Percentiles rank a stretch among this genome's conserved stretches.
Conservation (phyloP, 2,888 invertebrate species). For the Nomada flava region DNA sequence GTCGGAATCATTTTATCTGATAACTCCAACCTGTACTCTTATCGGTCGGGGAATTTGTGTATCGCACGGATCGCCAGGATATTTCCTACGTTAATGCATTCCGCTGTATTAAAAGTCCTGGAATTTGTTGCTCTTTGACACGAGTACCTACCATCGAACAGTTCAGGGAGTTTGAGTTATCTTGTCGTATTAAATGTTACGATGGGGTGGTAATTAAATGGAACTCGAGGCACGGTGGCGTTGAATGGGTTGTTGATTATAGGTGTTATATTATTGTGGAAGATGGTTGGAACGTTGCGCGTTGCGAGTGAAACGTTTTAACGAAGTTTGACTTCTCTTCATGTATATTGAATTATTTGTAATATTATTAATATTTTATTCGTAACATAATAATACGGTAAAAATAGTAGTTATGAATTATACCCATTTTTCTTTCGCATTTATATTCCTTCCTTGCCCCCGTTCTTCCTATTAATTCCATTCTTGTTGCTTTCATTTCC, state of each 20-base stretch:
- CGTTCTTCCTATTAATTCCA: neutral
- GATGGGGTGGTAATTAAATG: neutral
- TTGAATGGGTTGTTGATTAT: no score
- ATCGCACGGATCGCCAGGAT: slow-evolving; percentile 37
- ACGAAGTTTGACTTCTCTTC: no score
- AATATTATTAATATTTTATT: no score
- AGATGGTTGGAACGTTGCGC: no score
- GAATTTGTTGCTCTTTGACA: slow-evolving; percentile 7
- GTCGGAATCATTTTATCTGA: slow-evolving; percentile 42
- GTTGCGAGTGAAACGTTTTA: no score
- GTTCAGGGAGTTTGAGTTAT: neutral
- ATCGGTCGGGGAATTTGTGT: slow-evolving; percentile 23
- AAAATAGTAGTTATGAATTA: neutral
- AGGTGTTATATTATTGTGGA: no score
- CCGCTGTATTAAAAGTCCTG: neutral
- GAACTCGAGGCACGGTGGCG: no score
- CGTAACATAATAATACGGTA: no score
- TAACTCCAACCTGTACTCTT: slow-evolving; percentile 27
- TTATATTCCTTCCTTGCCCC: neutral
- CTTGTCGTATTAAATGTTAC: neutral
- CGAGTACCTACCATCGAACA: neutral
- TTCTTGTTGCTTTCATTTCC: neutral
- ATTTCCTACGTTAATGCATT: slow-evolving; percentile 39
- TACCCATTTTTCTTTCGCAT: neutral
- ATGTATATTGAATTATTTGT: no score